Conservation (phyloP, 2,113 vertebrate genomes). For the Callospermophilus lateralis region DNA sequence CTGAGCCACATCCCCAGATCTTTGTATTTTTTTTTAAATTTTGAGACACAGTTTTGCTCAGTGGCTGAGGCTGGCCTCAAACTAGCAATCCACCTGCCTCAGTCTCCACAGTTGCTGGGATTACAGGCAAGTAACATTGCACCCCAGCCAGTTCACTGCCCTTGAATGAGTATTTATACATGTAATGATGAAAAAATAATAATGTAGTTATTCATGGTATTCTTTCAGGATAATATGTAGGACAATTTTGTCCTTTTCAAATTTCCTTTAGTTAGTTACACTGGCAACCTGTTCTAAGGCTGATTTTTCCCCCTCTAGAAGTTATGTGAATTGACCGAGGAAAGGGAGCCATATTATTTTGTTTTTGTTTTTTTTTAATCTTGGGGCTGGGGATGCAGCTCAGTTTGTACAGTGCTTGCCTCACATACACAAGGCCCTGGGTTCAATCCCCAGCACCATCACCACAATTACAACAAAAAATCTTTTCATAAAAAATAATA, state of each 20-base stretch:
- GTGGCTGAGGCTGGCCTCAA: not conserved
- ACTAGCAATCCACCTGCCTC: not conserved
- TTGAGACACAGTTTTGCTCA: not conserved
- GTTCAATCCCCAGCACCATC: too few relatives aligned
- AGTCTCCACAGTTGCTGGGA: not conserved
- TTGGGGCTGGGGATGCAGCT: too few relatives aligned
- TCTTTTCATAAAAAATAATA: not conserved
- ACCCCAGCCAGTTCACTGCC: not conserved
- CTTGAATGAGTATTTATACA: not conserved
- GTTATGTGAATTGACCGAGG: not conserved
- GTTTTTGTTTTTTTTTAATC: not conserved
- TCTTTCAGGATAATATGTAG: not conserved
- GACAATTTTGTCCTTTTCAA: constrained; percentile 1
- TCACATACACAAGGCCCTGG: too few relatives aligned
- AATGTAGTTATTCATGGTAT: not conserved
- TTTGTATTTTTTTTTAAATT: not conserved
- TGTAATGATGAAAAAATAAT: not conserved
- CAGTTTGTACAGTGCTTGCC: too few relatives aligned
- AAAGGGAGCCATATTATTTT: not conserved
- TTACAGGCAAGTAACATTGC: not conserved
- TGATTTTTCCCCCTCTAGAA: not conserved
- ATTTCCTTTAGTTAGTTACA: constrained; percentile 23
- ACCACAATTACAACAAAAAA: not conserved
- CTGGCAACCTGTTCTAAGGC: not conserved
- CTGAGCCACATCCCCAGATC: not conserved